Evolutionary conservation across 2,113 vertebrate species (phyloP).

Genomic region (Anguilla japonica): DNA sequence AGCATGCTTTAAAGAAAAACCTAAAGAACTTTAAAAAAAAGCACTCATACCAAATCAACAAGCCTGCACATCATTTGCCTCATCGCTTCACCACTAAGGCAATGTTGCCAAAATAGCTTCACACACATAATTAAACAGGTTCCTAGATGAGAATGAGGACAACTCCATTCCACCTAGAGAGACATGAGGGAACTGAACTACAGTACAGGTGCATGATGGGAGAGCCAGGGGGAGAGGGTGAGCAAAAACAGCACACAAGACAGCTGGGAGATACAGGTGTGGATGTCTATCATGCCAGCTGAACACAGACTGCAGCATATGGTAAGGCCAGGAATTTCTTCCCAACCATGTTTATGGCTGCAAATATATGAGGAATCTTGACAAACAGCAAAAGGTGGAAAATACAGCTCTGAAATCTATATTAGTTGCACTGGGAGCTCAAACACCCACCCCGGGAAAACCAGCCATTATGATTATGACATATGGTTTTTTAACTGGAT

Average conservation of each 20-base stretch:
- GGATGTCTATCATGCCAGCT: conserved; percentile 45
- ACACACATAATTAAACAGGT: neutral
- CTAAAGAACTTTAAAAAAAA: neutral
- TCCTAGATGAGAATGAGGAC: neutral
- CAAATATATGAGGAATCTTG: neutral
- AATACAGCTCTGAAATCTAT: neutral
- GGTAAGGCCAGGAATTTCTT: conserved; percentile 19
- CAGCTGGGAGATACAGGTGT: conserved; percentile 60
- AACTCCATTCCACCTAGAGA: neutral
- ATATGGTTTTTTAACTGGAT: neutral
- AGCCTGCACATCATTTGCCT: neutral
- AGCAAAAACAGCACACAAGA: conserved; percentile 33
- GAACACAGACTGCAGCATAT: conserved; percentile 54
- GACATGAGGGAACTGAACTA: neutral
- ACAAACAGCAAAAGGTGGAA: neutral
- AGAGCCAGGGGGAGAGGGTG: neutral
- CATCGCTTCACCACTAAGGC: neutral
- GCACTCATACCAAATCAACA: neutral
- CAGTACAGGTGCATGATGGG: neutral
- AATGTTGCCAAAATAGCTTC: neutral
- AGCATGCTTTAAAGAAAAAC: neutral
- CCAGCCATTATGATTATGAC: neutral
- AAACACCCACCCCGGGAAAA: neutral
- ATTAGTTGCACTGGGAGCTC: neutral
- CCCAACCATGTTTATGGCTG: conserved; percentile 11